Conservation (phyloP, 2,888 invertebrate genomes). For the Nemotelus nigrinus region DNA sequence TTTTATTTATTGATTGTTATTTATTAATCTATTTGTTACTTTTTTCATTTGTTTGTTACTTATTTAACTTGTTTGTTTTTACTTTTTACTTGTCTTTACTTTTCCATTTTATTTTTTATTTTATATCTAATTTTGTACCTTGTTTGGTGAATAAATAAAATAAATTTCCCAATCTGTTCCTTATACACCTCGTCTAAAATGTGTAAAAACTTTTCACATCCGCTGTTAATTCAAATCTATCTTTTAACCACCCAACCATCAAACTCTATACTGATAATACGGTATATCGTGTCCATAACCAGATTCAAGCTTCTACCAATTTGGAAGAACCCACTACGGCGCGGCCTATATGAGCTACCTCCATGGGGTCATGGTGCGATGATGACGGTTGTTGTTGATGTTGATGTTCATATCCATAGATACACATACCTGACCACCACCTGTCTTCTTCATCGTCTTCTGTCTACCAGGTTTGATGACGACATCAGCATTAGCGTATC, state of each 20-base stretch:
- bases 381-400: not conserved
- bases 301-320: conserved; percentile 29
- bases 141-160: too few relatives aligned
- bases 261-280: conserved; percentile 21
- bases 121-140: too few relatives aligned
- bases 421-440: conserved; percentile 38
- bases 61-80: too few relatives aligned
- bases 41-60: too few relatives aligned
- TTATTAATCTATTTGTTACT: too few relatives aligned
- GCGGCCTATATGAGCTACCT: conserved; percentile 16
- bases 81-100: too few relatives aligned
- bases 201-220: not conserved
- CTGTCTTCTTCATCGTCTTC: conserved; percentile 18
- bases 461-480: not conserved
- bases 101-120: too few relatives aligned
- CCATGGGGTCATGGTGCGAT: not conserved
- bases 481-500: not conserved
- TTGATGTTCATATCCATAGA: not conserved
- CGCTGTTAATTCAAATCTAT: conserved; percentile 1
- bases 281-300: conserved; percentile 17
- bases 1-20: too few relatives aligned
- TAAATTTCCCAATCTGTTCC: not conserved
- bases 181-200: too few relatives aligned
- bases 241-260: not conserved
- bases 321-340: conserved; percentile 24